Base-by-base conservation (phyloP, 2,888 invertebrate genomes). In the Diaprepes abbreviatus region DNA sequence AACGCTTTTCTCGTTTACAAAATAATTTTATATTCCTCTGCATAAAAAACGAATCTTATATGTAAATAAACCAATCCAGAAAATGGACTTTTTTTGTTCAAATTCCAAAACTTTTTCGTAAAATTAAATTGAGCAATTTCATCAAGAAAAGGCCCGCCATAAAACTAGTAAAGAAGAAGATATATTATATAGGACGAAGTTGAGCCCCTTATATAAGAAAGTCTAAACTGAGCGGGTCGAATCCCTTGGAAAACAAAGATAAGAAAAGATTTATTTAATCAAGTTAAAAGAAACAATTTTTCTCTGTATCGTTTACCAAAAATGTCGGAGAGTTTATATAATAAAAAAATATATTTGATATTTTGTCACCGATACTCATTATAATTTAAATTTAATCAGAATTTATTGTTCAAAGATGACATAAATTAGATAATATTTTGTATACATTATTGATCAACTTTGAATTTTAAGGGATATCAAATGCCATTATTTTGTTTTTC, bases 51-150 rank as follows among this genome's bases (percentile, higher is more conserved):
- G 10, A 28, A 33, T 35, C 19, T 38, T n/a, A n/a, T 19, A 58
- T 58, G 43, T 40, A 40, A 35, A 60, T 48, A 33, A 12, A 31
- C 24, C 65, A 55, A 65, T 65, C 24, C 12, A 35, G 57, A 43
- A 54, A 65, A 65, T 65, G 43, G 63, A 55, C 24, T 55, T 54
- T 57, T 57, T 65, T 28, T 24, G 28, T 65, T n/a, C 40, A 19
- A 57, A 28, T 38, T 24, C 28, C 52, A 35, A 54, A 65, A 57
- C 45, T 55, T 57, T 57, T 55, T 55, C 33, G 45, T 28, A 45
- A 57, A 65, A 65, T 65, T 65, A 65, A 65, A 65, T 65, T 55
- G 55, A 55, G 57, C 40, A 65, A 65, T 65, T 65, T 35, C 65
- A 65, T 65, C 65, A 57, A 57, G 35, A 65, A 65, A 45, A 31